Conservation (phyloP, 2,797 vertebrate genomes). For the Aerospiza tachiro region DNA sequence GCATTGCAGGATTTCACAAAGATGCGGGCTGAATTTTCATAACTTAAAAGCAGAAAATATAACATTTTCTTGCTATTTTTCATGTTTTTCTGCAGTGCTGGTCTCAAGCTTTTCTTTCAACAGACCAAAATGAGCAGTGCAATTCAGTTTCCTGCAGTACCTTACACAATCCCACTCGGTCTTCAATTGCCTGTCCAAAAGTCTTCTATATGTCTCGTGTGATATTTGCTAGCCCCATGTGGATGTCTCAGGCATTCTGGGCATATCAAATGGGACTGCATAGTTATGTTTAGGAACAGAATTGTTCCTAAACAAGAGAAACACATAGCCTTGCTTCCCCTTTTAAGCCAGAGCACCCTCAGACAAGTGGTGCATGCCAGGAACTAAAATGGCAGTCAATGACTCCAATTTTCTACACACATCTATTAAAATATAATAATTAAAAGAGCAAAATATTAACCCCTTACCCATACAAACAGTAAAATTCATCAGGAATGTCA, state of each 20-base stretch:
- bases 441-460: not conserved
- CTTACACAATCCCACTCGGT: not conserved
- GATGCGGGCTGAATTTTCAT: not conserved
- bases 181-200: not conserved
- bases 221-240: not conserved
- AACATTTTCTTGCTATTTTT: not conserved
- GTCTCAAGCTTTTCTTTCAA: not conserved
- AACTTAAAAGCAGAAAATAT: not conserved
- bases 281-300: not conserved
- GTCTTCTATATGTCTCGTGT: not conserved
- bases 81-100: not conserved
- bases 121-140: not conserved
- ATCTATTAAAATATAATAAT: not conserved
- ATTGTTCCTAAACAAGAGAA: not conserved
- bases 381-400: not conserved
- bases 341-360: not conserved
- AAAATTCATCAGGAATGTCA: not conserved
- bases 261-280: not conserved
- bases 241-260: not conserved
- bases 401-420: not conserved
- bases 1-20: not conserved
- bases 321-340: not conserved
- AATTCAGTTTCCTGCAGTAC: not conserved
- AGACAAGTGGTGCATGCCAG: not conserved
- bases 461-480: not conserved